These are phyloP conservation scores for Bufo bufo DNA, from an alignment of 2,113 vertebrate genomes.

Conservation along the genomic window DNA sequence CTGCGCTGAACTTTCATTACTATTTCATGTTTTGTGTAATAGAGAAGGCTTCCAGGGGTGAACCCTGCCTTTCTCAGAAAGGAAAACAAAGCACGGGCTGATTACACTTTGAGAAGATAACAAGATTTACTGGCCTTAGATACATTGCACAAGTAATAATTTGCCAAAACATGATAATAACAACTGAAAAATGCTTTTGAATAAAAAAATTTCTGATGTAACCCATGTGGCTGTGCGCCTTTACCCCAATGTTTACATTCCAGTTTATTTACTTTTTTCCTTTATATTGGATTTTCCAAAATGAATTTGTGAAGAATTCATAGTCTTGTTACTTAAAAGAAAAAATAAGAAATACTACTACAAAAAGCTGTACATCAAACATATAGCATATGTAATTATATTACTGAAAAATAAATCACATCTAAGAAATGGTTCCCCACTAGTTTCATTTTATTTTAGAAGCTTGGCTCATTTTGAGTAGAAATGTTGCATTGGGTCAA, in stretches of 20 bases:
- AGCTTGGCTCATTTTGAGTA: too few relatives aligned
- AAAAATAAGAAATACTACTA: neutral
- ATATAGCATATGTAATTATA: neutral
- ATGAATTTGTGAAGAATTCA: neutral
- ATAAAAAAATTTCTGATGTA: slow-evolving; percentile 38
- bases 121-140: slow-evolving; percentile 24
- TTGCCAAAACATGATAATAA: slow-evolving; percentile 47
- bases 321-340: neutral
- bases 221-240: slow-evolving; percentile 4
- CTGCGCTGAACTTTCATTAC: slow-evolving; percentile 18
- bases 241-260: slow-evolving; percentile 43
- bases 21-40: slow-evolving; percentile 33
- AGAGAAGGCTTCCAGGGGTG: slow-evolving; percentile 31
- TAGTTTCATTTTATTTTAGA: too few relatives aligned
- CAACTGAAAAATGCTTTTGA: slow-evolving; percentile 46
- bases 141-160: slow-evolving; percentile 34
- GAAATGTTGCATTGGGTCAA: too few relatives aligned
- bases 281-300: neutral
- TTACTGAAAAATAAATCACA: too few relatives aligned
- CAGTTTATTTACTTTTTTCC: slow-evolving; percentile 35
- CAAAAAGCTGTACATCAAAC: neutral
- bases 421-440: too few relatives aligned
- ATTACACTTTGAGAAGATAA: slow-evolving; percentile 38
- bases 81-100: slow-evolving; percentile 37
- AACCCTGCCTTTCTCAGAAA: slow-evolving; percentile 41